phyloP scores from a whole-genome alignment of 2,888 invertebrate genomes.

The Ectemnius cavifrons region DNA sequence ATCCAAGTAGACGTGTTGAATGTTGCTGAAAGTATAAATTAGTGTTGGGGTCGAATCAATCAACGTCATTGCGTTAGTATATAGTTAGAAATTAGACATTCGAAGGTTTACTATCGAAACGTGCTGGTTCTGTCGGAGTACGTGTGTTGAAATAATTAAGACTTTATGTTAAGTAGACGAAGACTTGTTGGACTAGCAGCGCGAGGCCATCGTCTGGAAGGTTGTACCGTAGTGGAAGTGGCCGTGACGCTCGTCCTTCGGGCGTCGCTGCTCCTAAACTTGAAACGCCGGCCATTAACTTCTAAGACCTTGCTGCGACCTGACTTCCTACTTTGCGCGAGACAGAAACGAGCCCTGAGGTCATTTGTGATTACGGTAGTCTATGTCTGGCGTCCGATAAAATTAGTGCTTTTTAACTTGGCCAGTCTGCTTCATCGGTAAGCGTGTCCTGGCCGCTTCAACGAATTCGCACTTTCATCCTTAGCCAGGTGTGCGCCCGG shows the following conservation, averaged over 20 bases:
- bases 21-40: too few species aligned
- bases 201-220: background rate
- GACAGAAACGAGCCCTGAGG: background rate
- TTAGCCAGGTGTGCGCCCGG: constrained; percentile 55
- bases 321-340: background rate
- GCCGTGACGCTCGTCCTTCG: constrained; percentile 5
- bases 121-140: too few species aligned
- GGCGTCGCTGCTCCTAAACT: background rate
- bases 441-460: constrained; percentile 17
- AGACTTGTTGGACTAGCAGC: background rate
- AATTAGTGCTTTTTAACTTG: constrained; percentile 17
- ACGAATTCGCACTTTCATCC: constrained; percentile 44
- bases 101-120: too few species aligned
- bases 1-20: too few species aligned
- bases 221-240: background rate
- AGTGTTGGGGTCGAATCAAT: too few species aligned
- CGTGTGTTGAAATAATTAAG: too few species aligned
- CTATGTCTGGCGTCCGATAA: constrained; percentile 22
- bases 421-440: background rate
- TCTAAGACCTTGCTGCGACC: background rate
- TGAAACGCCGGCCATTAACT: constrained; percentile 2
- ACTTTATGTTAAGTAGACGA: too few species aligned
- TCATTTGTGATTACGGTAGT: constrained; percentile 15
- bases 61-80: too few species aligned
- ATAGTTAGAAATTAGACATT: too few species aligned